phyloP scores from a whole-genome alignment of 2,113 vertebrate genomes.

The Pterocles burchelli region DNA sequence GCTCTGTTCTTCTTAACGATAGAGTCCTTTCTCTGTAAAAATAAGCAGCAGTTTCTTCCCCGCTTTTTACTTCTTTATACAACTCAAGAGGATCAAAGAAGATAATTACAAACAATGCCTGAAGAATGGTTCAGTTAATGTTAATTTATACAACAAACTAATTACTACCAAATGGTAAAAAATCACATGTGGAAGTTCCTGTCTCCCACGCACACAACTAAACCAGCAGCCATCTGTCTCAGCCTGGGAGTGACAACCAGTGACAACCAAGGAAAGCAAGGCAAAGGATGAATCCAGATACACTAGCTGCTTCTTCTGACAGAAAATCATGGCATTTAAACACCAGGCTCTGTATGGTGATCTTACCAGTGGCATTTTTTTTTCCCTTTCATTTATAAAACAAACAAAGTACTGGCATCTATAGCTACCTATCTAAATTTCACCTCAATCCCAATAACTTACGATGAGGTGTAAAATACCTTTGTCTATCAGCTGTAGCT shows the following conservation, averaged over 20 bases:
- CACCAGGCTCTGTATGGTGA: neutral
- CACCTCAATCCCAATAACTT: neutral
- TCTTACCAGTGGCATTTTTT: neutral
- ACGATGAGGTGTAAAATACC: neutral
- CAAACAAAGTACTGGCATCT: neutral
- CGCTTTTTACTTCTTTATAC: conserved; percentile 71
- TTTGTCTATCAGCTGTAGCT: neutral
- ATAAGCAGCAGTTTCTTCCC: conserved; percentile 67
- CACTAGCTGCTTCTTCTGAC: conserved; percentile 27
- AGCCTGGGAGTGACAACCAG: conserved; percentile 67
- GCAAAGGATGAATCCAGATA: conserved; percentile 37
- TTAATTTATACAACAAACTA: conserved; percentile 99
- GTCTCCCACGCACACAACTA: conserved; percentile 89
- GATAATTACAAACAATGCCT: conserved; percentile 91
- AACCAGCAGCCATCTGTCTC: conserved; percentile 84
- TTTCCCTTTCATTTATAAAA: neutral
- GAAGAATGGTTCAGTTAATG: conserved; percentile 92
- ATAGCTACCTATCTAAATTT: neutral
- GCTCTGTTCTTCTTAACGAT: conserved; percentile 74
- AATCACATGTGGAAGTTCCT: conserved; percentile 92
- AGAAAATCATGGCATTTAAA: conserved; percentile 16
- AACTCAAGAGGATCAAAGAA: conserved; percentile 79
- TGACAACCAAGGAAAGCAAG: conserved; percentile 66
- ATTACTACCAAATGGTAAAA: conserved; percentile 95
- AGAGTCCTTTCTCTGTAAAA: conserved; percentile 68